Percentiles rank a stretch among this genome's conserved stretches.
Evolutionary conservation across 2,113 vertebrate genomes (phyloP).

Genomic region (Siniperca chuatsi): DNA sequence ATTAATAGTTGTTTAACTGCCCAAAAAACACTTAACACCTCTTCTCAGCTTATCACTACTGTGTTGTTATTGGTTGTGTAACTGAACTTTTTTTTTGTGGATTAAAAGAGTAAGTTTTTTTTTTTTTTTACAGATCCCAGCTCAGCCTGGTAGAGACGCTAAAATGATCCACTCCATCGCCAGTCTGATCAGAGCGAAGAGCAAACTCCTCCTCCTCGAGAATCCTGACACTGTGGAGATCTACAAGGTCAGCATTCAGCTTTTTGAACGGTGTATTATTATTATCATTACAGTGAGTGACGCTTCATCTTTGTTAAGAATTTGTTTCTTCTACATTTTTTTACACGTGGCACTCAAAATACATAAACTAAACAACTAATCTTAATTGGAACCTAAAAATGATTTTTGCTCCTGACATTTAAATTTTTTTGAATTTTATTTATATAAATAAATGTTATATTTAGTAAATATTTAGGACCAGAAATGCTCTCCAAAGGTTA

Average conservation of each 20-base stretch:
- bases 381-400: too few species aligned
- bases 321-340: neutral
- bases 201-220: constrained; percentile 76
- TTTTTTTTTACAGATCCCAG: constrained; percentile 57
- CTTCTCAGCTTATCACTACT: neutral
- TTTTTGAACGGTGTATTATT: neutral
- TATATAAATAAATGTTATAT: too few species aligned
- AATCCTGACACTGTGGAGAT: constrained; percentile 76
- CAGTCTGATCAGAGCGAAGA: constrained; percentile 75
- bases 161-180: constrained; percentile 75
- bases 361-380: too few species aligned
- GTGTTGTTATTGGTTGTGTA: neutral
- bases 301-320: neutral
- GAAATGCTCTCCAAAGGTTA: too few species aligned
- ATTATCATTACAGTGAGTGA: neutral
- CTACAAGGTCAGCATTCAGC: constrained; percentile 69
- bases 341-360: neutral
- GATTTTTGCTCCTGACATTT: too few species aligned
- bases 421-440: too few species aligned
- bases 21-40: too few species aligned
- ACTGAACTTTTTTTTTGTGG: neutral
- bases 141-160: constrained; percentile 53
- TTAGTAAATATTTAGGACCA: too few species aligned
- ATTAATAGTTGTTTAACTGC: neutral
- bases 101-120: neutral